Base-by-base conservation (phyloP, 2,113 vertebrate species). In the Saguinus imperator region DNA sequence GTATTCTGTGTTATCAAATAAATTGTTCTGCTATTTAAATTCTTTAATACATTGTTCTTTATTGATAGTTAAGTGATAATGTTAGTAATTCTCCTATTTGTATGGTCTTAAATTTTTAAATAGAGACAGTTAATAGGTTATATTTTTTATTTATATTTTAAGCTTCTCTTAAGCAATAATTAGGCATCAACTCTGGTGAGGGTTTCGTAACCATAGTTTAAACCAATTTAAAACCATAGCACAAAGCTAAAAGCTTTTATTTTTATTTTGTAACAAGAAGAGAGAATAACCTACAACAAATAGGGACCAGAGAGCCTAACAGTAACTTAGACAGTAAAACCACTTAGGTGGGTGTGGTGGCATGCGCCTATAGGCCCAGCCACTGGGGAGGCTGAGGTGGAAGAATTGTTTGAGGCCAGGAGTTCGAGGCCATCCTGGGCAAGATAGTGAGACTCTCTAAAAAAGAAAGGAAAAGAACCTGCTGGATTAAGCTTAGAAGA, bases 101-200 rank as follows among this genome's bases (percentile, higher is more conserved):
- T 85, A 18, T 50, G 68, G 72, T 61, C n/a, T 91, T 93, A 94
- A 87, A 27, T 91, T 86, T 91, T 77, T 95, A 57, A 76, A n/a
- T 75, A 89, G 73, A 73, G 32, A 82, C 17, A 81, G 3, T 66
- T 64, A 55, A n/a, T 82, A 72, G 50, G 11, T 45, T 72, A 21
- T 96, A 86, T 79, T 90, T 92, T 70, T 58, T 14, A 72, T 95
- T 96, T 91, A 6, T 93, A 91, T 73, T 93, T 91, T 83, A 96
- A 92, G 81, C 27, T 58, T 87, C 0, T 76, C 7, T 89, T 87
- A 77, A 82, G 21, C 92, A 82, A 75, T 88, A 52, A 70, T 61
- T 89, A 75, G 35, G 35, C 48, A 68, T 87, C 83, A 82, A 77
- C 58, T 84, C 35, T 70, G 83, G 37, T 40, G 35, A 91, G 23